Conservation (phyloP, 35 echinoderm and acorn worm species). For the Ophiothrix spiculata region DNA sequence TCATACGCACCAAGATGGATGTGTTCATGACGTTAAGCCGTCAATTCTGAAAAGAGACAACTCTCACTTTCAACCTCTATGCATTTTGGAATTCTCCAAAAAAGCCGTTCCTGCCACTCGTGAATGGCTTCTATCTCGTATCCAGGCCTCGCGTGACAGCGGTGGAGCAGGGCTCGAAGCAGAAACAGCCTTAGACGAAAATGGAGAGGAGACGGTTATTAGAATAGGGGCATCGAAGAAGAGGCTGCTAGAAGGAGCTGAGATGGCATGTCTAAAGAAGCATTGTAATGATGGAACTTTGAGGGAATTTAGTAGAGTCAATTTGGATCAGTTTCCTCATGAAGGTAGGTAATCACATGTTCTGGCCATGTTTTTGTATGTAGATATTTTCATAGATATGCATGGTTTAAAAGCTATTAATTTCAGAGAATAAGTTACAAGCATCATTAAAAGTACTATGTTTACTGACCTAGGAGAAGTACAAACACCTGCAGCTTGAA, state of each 20-base stretch:
- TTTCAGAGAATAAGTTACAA: too few species aligned
- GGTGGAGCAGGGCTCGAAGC: slow-evolving; percentile 32
- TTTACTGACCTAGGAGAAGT: too few species aligned
- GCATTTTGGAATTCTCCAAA: slow-evolving; percentile 46
- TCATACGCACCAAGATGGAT: not conserved
- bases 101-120: slow-evolving; percentile 27
- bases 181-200: slow-evolving; percentile 18
- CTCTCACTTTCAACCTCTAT: slow-evolving; percentile 22
- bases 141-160: slow-evolving; percentile 21
- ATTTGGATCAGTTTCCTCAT: slow-evolving; percentile 76
- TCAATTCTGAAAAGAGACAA: not conserved
- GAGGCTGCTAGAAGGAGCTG: slow-evolving; percentile 86
- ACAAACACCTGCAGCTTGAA: too few species aligned
- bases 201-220: slow-evolving; percentile 36
- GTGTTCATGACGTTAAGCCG: slow-evolving; percentile 2
- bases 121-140: slow-evolving; percentile 37
- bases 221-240: slow-evolving; percentile 61
- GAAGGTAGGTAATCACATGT: too few species aligned
- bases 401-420: too few species aligned
- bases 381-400: too few species aligned
- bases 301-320: slow-evolving; percentile 68
- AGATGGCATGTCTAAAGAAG: slow-evolving; percentile 77
- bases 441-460: too few species aligned
- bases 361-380: too few species aligned
- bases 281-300: slow-evolving; percentile 87